phyloP scores from a whole-genome alignment of 2,888 invertebrate species.

The Anoncus sp. region DNA sequence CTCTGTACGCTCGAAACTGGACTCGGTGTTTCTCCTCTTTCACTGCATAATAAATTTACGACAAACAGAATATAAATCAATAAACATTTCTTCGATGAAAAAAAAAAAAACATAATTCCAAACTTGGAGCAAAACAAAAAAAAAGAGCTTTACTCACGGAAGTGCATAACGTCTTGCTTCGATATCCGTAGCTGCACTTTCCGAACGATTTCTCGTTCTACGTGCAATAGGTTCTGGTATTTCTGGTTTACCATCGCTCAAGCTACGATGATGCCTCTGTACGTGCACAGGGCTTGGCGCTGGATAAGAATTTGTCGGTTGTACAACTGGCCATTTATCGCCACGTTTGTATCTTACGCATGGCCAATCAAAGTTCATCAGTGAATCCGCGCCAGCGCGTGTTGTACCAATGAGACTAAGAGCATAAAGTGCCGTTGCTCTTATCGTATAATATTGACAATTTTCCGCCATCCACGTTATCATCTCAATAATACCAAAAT shows the following conservation, averaged over 20 bases:
- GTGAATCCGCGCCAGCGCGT: slow-evolving; percentile 91
- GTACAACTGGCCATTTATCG: slow-evolving; percentile 79
- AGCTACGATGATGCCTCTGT: slow-evolving; percentile 80
- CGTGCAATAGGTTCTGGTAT: slow-evolving; percentile 75
- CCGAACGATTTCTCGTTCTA: slow-evolving; percentile 80
- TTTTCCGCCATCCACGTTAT: slow-evolving; percentile 89
- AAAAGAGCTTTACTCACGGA: slow-evolving; percentile 70
- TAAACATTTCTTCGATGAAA: too few relatives aligned
- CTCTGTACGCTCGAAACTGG: slow-evolving; percentile 95
- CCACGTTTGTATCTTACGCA: slow-evolving; percentile 80
- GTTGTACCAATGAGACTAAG: slow-evolving; percentile 95
- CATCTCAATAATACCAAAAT: slow-evolving; percentile 84
- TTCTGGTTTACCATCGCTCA: slow-evolving; percentile 81
- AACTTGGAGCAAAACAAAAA: too few relatives aligned
- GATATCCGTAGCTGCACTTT: slow-evolving; percentile 82
- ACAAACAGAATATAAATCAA: too few relatives aligned
- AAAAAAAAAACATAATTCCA: slow-evolving; percentile 2
- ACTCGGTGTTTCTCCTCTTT: slow-evolving; percentile 91
- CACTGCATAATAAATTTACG: slow-evolving; percentile 83
- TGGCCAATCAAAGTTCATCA: slow-evolving; percentile 82
- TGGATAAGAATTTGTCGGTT: slow-evolving; percentile 71
- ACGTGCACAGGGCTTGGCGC: slow-evolving; percentile 75
- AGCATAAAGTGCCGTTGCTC: slow-evolving; percentile 95
- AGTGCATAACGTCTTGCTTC: slow-evolving; percentile 77
- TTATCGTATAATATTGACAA: slow-evolving; percentile 93